These are phyloP conservation scores for Chydorus sphaericus DNA, from an alignment of 2,888 invertebrate species.

Conservation along the genomic window DNA sequence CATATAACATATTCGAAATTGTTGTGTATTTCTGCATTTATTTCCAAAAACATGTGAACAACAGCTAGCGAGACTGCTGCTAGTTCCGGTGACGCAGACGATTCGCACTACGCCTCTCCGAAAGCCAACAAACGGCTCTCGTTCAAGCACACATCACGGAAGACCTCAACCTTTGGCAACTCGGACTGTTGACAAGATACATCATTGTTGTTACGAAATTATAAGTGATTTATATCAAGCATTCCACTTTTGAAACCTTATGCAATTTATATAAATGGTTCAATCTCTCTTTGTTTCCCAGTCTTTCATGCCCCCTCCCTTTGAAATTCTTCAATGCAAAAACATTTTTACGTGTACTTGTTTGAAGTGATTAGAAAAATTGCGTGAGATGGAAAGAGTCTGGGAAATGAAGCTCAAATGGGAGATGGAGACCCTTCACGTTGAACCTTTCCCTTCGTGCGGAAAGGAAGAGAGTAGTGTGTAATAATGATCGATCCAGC, in stretches of 20 bases:
- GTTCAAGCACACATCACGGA: constrained; percentile 36
- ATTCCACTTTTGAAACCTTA: background rate
- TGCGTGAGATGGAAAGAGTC: background rate
- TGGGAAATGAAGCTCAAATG: background rate
- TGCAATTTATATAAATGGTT: background rate
- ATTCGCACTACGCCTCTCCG: constrained; percentile 40
- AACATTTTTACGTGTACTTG: no score
- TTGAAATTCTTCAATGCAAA: no score
- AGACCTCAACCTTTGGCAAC: constrained; percentile 7
- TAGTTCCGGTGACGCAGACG: background rate
- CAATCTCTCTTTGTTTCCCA: background rate
- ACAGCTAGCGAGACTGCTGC: no score
- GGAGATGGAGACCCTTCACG: background rate
- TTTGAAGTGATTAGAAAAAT: background rate
- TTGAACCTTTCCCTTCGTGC: background rate
- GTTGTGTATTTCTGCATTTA: background rate
- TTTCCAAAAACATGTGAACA: no score
- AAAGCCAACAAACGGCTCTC: constrained; percentile 52
- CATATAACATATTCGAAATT: background rate
- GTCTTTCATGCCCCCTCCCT: constrained; percentile 1
- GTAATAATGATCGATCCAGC: constrained; percentile 2
- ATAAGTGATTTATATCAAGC: background rate
- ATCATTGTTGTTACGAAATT: background rate
- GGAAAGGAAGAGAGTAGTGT: background rate
- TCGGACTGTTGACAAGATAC: background rate